These are phyloP conservation scores for Myotis pilosus DNA, from an alignment of 2,797 vertebrate genomes.

Conservation along the genomic window DNA sequence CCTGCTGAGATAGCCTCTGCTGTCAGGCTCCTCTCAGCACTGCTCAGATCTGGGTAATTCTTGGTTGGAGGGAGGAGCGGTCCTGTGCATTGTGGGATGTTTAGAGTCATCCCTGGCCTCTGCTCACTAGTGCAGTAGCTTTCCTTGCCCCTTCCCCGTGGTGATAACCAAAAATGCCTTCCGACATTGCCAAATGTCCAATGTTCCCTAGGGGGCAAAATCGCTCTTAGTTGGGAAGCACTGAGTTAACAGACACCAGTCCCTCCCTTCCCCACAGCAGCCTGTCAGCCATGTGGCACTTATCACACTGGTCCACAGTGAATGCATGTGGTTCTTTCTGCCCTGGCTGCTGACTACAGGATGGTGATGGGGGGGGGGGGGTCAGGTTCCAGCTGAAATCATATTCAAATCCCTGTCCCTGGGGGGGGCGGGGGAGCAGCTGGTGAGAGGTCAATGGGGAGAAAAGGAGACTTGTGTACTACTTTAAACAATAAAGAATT, in stretches of 20 bases:
- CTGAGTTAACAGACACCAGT: fast-evolving
- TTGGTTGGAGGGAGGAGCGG: background rate
- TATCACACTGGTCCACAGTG: background rate
- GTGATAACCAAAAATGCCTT: background rate
- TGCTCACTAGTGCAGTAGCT: background rate
- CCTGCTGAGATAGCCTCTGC: background rate
- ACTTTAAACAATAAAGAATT: too few species aligned
- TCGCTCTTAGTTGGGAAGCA: background rate
- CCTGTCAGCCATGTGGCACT: background rate
- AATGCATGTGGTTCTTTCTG: background rate
- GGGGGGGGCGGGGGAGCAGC: too few species aligned
- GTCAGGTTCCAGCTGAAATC: background rate
- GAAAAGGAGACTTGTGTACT: too few species aligned
- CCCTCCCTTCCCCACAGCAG: background rate
- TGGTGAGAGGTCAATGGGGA: too few species aligned
- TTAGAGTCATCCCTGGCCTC: background rate
- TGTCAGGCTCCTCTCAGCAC: background rate
- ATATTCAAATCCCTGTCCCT: background rate
- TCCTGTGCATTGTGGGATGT: background rate
- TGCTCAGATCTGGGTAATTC: background rate
- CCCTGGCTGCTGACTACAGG: background rate
- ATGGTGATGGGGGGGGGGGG: fast-evolving
- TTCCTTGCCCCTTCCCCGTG: too few species aligned
- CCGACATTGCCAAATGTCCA: background rate
- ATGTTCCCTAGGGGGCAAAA: background rate